A percentile compares a stretch with the other conserved stretches of the same genome.
These are phyloP conservation scores for Ennomos erosarius DNA, from an alignment of 2,888 invertebrate genomes.

Conservation along the genomic window DNA sequence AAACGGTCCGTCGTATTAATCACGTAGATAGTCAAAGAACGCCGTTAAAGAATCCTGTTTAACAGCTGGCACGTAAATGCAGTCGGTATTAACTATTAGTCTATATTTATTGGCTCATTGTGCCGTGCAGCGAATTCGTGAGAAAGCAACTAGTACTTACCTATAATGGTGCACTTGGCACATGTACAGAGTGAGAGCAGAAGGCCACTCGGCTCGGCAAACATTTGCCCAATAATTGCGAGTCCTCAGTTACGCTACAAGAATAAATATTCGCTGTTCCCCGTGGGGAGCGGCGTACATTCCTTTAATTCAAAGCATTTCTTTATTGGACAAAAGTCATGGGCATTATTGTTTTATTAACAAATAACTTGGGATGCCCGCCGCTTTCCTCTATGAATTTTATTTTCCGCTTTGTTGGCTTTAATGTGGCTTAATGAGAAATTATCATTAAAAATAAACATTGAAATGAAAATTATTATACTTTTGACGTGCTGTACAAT, in stretches of 20 bases:
- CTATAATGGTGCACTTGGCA: constrained; percentile 73
- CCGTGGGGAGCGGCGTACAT: constrained; percentile 66
- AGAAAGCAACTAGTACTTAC: constrained; percentile 71
- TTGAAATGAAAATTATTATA: too few species aligned
- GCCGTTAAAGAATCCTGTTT: constrained; percentile 34
- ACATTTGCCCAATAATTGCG: constrained; percentile 83
- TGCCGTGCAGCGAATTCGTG: constrained; percentile 54
- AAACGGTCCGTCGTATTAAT: constrained; percentile 18
- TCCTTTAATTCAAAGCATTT: constrained; percentile 74
- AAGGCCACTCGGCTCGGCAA: constrained; percentile 73
- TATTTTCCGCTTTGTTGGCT: constrained; percentile 34
- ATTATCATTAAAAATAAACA: constrained; percentile 6
- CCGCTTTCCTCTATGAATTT: constrained; percentile 40
- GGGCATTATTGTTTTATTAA: constrained; percentile 73
- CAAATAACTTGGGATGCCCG: constrained; percentile 60
- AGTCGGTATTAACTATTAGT: constrained; percentile 50
- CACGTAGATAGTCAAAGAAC: constrained; percentile 20
- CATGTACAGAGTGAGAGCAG: constrained; percentile 64
- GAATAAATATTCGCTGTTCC: constrained; percentile 73
- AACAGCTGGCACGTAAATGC: constrained; percentile 42
- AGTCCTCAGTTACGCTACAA: constrained; percentile 73
- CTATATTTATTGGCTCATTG: constrained; percentile 66
- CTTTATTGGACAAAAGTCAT: constrained; percentile 75
- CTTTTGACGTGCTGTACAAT: too few species aligned
- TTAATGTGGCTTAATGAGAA: constrained; percentile 29